Percentiles rank a stretch among this genome's conserved stretches.
phyloP scores from a whole-genome alignment of 1,140 invertebrate species.

The Holotrichia oblita region DNA sequence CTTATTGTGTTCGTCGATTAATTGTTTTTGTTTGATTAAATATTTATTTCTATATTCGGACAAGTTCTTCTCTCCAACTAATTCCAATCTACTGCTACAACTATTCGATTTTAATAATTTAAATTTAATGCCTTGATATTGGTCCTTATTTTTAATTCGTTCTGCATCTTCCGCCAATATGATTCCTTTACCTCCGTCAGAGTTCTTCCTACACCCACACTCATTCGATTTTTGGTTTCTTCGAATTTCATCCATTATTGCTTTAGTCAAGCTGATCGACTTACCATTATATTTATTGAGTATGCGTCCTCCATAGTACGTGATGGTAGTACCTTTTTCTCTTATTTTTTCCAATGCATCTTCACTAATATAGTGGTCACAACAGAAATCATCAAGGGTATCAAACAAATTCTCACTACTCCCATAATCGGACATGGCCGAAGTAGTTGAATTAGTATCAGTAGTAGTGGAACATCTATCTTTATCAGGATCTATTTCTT shows the following conservation, averaged over 20 bases:
- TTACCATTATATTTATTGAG: conserved; percentile 74
- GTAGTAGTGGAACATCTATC: conserved; percentile 58
- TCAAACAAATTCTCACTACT: conserved; percentile 69
- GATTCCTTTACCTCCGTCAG: not conserved
- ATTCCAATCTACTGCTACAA: conserved; percentile 81
- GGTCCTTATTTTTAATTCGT: conserved; percentile 53
- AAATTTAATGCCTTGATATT: conserved; percentile 74
- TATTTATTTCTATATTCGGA: conserved; percentile 52
- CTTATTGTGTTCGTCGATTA: conserved; percentile 48
- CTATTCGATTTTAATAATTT: conserved; percentile 84
- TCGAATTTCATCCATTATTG: conserved; percentile 74
- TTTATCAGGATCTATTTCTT: conserved; percentile 56
- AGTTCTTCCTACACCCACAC: conserved; percentile 24
- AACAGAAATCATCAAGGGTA: conserved; percentile 66
- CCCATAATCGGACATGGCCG: conserved; percentile 54
- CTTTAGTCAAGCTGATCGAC: conserved; percentile 67
- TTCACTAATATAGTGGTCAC: conserved; percentile 75
- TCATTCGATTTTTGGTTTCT: conserved; percentile 61
- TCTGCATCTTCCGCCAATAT: conserved; percentile 21
- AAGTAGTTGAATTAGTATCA: conserved; percentile 54
- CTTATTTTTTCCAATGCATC: conserved; percentile 87
- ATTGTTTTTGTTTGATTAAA: conserved; percentile 51
- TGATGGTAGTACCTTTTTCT: conserved; percentile 84
- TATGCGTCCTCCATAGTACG: conserved; percentile 86
- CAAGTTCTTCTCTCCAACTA: conserved; percentile 70